A percentile compares a stretch with the other conserved stretches of the same genome.
Conservation (phyloP, 2,888 invertebrate genomes). For the Lasioglossum villosulum region DNA sequence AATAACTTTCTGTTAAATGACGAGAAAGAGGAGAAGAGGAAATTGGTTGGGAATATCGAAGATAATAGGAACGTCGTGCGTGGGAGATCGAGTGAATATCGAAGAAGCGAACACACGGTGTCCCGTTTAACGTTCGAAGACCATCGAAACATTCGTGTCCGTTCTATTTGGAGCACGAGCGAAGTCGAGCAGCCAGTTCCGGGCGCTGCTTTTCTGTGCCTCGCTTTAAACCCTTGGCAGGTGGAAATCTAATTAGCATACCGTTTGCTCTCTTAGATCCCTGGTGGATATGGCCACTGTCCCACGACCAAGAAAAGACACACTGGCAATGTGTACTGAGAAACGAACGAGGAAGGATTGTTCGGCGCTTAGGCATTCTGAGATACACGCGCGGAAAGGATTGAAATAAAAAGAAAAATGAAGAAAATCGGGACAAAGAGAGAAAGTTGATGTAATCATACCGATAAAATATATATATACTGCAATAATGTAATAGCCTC, state of each 20-base stretch:
- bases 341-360: slow-evolving; percentile 13
- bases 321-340: not conserved
- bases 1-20: not conserved
- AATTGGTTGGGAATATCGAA: not conserved
- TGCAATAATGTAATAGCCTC: not conserved
- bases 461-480: not conserved
- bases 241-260: slow-evolving; percentile 72
- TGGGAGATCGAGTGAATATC: not conserved
- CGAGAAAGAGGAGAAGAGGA: not conserved
- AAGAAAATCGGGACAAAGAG: not conserved
- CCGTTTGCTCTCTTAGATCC: slow-evolving; percentile 61
- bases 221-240: slow-evolving; percentile 58
- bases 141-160: slow-evolving; percentile 9
- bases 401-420: not conserved
- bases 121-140: not conserved
- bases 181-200: slow-evolving; percentile 64
- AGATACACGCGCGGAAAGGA: not conserved
- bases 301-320: slow-evolving; percentile 57
- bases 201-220: slow-evolving; percentile 55
- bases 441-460: slow-evolving; percentile 17
- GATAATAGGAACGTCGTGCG: not conserved
- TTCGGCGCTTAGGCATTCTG: not conserved
- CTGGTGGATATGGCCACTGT: slow-evolving; percentile 58
- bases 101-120: not conserved
- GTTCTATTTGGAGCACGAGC: slow-evolving; percentile 44